phyloP scores from a whole-genome alignment of 2,113 vertebrate genomes.

The Bambusicola thoracicus region DNA sequence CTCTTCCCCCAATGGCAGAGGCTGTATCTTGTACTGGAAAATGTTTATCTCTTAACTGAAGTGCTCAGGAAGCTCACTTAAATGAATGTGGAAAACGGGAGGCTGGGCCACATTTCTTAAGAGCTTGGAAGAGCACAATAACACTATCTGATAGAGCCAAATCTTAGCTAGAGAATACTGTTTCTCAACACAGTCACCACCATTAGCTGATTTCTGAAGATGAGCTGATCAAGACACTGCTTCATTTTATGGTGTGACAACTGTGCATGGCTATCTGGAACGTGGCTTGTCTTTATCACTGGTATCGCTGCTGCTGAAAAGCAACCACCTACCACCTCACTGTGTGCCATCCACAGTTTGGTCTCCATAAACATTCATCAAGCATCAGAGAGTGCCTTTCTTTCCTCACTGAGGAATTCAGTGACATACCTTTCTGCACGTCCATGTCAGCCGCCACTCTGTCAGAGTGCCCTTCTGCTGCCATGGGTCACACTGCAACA shows the following conservation, averaged over 20 bases:
- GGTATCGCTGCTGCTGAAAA: background rate
- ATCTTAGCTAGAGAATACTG: background rate
- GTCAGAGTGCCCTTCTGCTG: background rate
- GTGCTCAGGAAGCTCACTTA: accelerated
- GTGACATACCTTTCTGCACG: background rate
- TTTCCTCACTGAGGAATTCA: background rate
- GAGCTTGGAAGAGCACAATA: background rate
- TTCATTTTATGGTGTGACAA: too few relatives aligned
- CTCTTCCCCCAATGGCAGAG: background rate
- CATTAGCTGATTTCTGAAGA: too few relatives aligned
- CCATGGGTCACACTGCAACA: background rate
- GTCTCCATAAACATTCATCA: background rate
- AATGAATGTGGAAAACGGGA: background rate
- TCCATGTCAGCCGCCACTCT: background rate
- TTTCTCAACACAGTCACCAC: background rate
- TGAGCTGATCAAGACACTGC: too few relatives aligned
- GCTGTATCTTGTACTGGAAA: background rate
- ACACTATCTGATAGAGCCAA: background rate
- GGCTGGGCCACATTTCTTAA: background rate
- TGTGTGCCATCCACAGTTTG: too few relatives aligned
- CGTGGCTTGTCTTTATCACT: too few relatives aligned
- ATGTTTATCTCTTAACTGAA: background rate
- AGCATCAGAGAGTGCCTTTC: background rate
- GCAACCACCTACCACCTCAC: background rate
- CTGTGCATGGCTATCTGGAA: too few relatives aligned